phyloP scores from a whole-genome alignment of 2,113 vertebrate genomes.

The Muntiacus reevesi region DNA sequence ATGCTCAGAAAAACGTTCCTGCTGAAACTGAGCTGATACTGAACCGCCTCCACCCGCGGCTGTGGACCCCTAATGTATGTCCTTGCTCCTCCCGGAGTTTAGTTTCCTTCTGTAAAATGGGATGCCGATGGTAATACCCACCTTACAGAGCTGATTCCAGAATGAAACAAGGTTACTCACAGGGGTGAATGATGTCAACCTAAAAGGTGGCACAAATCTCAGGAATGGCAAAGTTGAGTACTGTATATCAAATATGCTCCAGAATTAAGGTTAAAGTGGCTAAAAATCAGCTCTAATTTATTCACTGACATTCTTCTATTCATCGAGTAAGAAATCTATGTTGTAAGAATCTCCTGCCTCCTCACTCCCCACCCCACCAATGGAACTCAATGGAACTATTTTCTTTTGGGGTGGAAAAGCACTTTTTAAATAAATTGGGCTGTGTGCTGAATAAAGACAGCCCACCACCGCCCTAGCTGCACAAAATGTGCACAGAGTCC shows the following conservation, averaged over 20 bases:
- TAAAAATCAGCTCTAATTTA: neutral
- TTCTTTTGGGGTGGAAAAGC: neutral
- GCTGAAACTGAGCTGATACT: neutral
- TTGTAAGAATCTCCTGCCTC: neutral
- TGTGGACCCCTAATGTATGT: rapidly evolving
- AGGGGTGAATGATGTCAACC: neutral
- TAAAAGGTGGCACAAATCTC: neutral
- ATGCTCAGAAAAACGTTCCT: neutral
- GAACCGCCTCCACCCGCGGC: neutral
- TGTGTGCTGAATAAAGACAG: neutral
- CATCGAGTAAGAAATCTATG: neutral
- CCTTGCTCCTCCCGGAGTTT: neutral
- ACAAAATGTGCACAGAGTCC: neutral
- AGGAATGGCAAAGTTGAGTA: neutral
- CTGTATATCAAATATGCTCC: neutral
- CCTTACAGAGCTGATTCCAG: neutral
- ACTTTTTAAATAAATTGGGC: neutral
- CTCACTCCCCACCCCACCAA: neutral
- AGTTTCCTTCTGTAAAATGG: neutral
- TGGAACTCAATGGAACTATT: neutral
- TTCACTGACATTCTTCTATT: neutral
- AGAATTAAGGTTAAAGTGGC: neutral
- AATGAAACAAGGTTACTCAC: neutral
- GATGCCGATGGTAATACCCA: rapidly evolving
- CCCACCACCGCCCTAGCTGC: neutral